Conservation (phyloP, 2,797 vertebrate genomes). For the Melanotaenia nigrans region DNA sequence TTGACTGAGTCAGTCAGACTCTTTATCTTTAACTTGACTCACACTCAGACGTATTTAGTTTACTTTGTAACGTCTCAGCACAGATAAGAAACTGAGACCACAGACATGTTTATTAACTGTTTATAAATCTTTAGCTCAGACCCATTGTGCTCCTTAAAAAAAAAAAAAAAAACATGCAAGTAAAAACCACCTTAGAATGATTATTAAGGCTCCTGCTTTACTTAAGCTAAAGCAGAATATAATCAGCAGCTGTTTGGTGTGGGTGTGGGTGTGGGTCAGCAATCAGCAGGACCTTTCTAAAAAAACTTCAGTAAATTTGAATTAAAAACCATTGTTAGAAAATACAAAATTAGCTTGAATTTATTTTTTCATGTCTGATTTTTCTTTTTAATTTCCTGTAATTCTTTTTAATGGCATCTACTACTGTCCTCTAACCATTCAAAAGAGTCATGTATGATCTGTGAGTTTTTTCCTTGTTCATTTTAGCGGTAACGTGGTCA, state of each 20-base stretch:
- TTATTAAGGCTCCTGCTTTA: no score
- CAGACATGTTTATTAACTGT: neutral
- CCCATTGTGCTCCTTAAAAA: neutral
- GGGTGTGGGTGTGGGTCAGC: neutral
- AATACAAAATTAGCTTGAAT: no score
- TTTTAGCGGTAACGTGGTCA: conserved; percentile 2
- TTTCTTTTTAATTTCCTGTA: neutral
- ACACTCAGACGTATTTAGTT: neutral
- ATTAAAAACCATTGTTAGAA: no score
- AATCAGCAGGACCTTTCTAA: neutral
- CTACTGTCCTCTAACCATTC: neutral
- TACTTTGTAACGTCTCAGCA: neutral
- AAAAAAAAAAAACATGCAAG: neutral
- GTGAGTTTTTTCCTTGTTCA: neutral
- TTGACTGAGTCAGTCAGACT: neutral
- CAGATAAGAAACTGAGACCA: neutral
- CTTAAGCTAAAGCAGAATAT: neutral
- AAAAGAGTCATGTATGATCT: no score
- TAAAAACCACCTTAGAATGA: no score
- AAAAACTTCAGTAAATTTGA: no score
- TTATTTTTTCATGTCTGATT: no score
- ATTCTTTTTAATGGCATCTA: neutral
- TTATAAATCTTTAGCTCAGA: neutral
- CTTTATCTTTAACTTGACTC: neutral
- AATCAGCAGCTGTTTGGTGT: neutral